phyloP scores from a whole-genome alignment of 2,113 vertebrate species.

The Pseudopodoces humilis region DNA sequence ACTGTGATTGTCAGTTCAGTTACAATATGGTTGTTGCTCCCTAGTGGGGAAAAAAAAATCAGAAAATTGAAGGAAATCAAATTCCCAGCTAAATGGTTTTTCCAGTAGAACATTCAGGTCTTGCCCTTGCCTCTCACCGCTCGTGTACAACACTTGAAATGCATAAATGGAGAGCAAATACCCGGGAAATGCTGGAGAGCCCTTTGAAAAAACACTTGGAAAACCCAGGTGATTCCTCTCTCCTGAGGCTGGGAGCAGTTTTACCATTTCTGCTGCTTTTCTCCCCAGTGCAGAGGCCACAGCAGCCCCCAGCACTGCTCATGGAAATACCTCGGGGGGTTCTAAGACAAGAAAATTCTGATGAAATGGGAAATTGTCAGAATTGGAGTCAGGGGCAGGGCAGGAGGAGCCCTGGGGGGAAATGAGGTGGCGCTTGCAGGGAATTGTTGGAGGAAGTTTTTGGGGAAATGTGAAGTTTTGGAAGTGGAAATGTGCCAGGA shows the following conservation, averaged over 20 bases:
- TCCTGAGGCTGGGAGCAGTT: not conserved
- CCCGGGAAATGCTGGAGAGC: not conserved
- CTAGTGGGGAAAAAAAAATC: not conserved
- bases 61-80: constrained; percentile 41
- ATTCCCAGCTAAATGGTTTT: constrained; percentile 38
- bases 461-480: not conserved
- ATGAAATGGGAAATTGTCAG: not conserved
- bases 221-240: not conserved
- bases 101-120: constrained; percentile 32
- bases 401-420: not conserved
- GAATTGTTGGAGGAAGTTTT: not conserved
- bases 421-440: not conserved
- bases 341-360: not conserved
- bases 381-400: not conserved
- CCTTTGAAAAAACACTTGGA: not conserved
- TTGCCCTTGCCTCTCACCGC: constrained; percentile 2
- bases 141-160: not conserved
- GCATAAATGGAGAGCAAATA: not conserved
- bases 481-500: not conserved
- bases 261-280: not conserved
- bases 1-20: constrained; percentile 61
- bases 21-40: constrained; percentile 51
- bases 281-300: not conserved
- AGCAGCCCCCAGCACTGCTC: not conserved
- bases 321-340: not conserved